Evolutionary conservation across 2,797 vertebrate species (phyloP).

Genomic region (Buphagus erythrorhynchus): DNA sequence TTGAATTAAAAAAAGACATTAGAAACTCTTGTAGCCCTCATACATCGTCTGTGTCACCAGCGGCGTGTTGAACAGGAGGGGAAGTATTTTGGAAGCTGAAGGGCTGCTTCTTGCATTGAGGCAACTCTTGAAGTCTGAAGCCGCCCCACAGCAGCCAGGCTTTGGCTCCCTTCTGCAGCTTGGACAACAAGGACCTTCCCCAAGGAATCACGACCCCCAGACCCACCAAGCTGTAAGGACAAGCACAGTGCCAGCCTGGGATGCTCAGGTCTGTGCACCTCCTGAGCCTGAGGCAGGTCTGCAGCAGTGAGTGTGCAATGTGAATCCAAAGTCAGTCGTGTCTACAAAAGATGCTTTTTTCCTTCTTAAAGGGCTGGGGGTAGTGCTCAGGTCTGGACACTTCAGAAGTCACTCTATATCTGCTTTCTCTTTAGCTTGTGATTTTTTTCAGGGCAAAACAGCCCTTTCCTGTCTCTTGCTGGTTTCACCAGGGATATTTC

Average conservation of each 20-base stretch:
- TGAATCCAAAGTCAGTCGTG: not conserved
- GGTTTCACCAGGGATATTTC: not conserved
- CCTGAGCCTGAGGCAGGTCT: not conserved
- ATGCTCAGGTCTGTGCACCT: not conserved
- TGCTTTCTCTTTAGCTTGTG: not conserved
- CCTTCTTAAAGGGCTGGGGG: not conserved
- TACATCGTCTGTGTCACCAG: rapidly evolving
- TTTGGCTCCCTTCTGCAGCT: not conserved
- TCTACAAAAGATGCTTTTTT: not conserved
- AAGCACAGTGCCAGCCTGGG: not conserved
- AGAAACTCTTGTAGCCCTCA: not conserved
- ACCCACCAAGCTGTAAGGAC: no score
- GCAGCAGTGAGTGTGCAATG: not conserved
- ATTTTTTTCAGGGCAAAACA: not conserved
- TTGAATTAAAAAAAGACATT: not conserved
- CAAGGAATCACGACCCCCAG: not conserved
- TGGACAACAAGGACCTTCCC: not conserved
- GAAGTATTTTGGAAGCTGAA: not conserved
- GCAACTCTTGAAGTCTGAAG: not conserved
- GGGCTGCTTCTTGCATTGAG: not conserved
- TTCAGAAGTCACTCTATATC: not conserved
- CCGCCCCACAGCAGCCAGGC: not conserved
- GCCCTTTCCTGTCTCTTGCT: not conserved
- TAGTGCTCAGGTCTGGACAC: not conserved
- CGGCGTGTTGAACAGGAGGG: not conserved